Evolutionary conservation across 1,140 invertebrate species (phyloP).

Genomic region (Druon quercuslanigerum): DNA sequence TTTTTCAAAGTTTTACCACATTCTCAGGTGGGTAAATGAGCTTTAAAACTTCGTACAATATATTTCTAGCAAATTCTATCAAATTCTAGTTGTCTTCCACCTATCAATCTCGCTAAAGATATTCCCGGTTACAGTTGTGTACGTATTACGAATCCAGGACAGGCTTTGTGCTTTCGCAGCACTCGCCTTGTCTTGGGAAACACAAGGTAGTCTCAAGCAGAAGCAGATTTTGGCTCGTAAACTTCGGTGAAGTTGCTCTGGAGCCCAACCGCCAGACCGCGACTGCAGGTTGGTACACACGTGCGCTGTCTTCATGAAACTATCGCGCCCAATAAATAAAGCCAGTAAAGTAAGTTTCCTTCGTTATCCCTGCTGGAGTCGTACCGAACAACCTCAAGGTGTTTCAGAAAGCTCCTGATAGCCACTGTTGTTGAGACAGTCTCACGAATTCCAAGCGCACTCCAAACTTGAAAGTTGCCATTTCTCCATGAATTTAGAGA

Average conservation of each 20-base stretch:
- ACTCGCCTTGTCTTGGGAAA: constrained; percentile 25
- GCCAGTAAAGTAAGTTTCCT: constrained; percentile 49
- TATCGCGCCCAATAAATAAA: constrained; percentile 49
- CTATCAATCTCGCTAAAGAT: constrained; percentile 22
- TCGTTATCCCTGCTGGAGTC: constrained; percentile 27
- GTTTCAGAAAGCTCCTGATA: constrained; percentile 15
- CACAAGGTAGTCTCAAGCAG: constrained; percentile 26
- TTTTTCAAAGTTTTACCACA: background rate
- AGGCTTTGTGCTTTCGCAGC: constrained; percentile 28
- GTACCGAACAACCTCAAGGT: constrained; percentile 9
- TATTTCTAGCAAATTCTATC: background rate
- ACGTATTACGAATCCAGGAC: constrained; percentile 15
- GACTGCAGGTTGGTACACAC: constrained; percentile 34
- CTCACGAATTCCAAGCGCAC: background rate
- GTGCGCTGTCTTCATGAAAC: constrained; percentile 37
- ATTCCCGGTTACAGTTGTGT: background rate
- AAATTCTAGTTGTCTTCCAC: background rate
- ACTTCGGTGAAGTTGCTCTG: constrained; percentile 41
- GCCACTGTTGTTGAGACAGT: background rate
- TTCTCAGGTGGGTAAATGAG: background rate
- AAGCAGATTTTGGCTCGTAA: constrained; percentile 39
- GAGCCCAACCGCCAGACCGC: constrained; percentile 36
- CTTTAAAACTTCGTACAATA: constrained; percentile 21
- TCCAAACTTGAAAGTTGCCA: background rate
- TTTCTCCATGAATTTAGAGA: background rate